Evolutionary conservation across 2,888 invertebrate species (phyloP), one percentile per base, ranked within the genome.

Genomic region (Epirrita christyi): DNA sequence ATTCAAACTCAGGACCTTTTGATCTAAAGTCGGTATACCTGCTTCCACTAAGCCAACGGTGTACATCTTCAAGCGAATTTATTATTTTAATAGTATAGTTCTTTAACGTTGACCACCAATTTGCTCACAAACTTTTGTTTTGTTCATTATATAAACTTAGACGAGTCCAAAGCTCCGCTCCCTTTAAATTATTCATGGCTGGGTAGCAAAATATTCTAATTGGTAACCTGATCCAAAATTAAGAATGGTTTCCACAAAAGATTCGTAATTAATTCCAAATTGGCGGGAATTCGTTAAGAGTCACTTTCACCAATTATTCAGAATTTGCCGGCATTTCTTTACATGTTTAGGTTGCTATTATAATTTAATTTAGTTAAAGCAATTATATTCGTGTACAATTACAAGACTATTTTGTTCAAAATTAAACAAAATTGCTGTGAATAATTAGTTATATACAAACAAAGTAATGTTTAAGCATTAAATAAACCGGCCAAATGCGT

Each of bases 231-330:
- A 66, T 63, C 40, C 49, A 9, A 55, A 63, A 57, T 64, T 61
- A 41, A 21, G 59, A 66, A 64, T 63, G 67, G 65, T 63, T 59
- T 62, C 48, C 52, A 52, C 40, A 36, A 54, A 52, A 48, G 55
- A 66, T 55, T 54, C 62, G 68, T 70, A 73, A 75, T 73, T 72
- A 72, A 71, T 70, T 65, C 47, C 59, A 55, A 59, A 59, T 57
- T 51, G 55, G 59, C 61, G 58, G 61, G 59, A 73, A 70, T 67
- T 76, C 63, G 72, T 70, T 73, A 71, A 66, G 60, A 55, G 54
- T 14, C 13, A 40, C 41, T 9, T 41, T 43, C 28, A n/a, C 11
- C n/a, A 43, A 11, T 43, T 43, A 41, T 41, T n/a, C 41, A 10
- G 21, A 36, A 36, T 21, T 28, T 28, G n/a, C 11, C 27, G 42